Evolutionary conservation across 2,888 invertebrate species (phyloP), one percentile per base, ranked within the genome.

Genomic region (Yponomeuta plumbellus): DNA sequence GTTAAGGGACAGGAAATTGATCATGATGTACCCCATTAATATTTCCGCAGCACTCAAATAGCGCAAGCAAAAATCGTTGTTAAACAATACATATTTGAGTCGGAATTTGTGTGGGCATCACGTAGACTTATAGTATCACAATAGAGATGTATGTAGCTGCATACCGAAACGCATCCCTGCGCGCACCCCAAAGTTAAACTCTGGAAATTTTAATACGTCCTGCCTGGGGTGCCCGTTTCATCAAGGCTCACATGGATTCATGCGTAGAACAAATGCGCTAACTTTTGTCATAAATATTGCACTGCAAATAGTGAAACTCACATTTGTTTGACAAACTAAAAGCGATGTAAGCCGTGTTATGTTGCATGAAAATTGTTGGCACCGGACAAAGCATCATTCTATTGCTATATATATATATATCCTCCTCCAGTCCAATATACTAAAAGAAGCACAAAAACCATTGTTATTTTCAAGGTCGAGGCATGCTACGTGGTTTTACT

Each of bases 1-100:
- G 84, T 82, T 83, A 85, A 86, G 84, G 85, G 84, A 84, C 85
- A 85, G 88, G 88, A 89, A 88, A 88, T 88, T 89, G 88, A 84
- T 87, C 88, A 87, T 87, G 86, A 87, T 86, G 82, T 77, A 75
- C 77, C 34, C 81, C 81, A 84, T 89, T 87, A 88, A 88, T 88
- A 88, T 88, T 89, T 88, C 82, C 88, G 84, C 84, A 82, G 85
- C 84, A 84, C 85, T 85, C 85, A 70, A 71, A 69, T 70, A 67
- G 58, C 61, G 67, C 68, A 66, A 65, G 64, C 68, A 39, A 79
- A 71, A 70, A 68, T 70, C 56, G 26, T 69, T 73, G 71, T 72
- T 83, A 75, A 61, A 0, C 0, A 5, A 0, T 5, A 17, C 4
- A 6, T 0, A 0, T 64, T 72, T 81, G 69, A 72, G 82, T 79